Percentiles rank a stretch among this genome's conserved stretches.
Conservation (phyloP, 1,140 invertebrate species). For the Pseudachorutes palmiensis region DNA sequence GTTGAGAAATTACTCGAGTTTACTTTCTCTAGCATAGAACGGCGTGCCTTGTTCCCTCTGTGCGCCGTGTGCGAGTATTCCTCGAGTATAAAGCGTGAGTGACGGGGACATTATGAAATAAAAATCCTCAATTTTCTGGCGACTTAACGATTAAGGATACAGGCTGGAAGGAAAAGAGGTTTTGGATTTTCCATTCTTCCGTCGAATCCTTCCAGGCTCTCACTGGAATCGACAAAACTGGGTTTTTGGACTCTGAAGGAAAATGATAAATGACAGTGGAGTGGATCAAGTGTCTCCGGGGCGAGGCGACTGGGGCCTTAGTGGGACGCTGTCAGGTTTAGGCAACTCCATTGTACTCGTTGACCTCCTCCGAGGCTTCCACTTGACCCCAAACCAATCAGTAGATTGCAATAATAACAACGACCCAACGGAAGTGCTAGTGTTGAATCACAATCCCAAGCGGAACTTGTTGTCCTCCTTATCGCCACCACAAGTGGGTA, state of each 20-base stretch:
- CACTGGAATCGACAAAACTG: neutral
- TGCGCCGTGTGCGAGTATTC: too few species aligned
- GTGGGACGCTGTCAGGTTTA: neutral
- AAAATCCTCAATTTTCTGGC: conserved; percentile 3
- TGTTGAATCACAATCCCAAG: neutral
- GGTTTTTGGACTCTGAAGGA: neutral
- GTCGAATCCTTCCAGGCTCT: neutral
- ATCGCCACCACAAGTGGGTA: neutral
- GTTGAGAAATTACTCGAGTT: conserved; percentile 9
- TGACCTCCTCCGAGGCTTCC: neutral
- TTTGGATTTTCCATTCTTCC: neutral
- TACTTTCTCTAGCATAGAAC: neutral
- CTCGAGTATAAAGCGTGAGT: neutral
- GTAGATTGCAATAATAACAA: neutral
- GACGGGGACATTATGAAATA: conserved; percentile 7
- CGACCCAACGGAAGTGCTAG: neutral
- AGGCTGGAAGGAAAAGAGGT: neutral
- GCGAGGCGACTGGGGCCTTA: neutral
- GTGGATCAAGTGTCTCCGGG: neutral
- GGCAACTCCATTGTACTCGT: neutral
- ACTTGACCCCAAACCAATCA: neutral
- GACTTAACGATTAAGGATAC: conserved; percentile 8
- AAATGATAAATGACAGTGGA: conserved; percentile 3
- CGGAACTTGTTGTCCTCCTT: neutral
- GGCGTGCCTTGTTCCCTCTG: neutral